Evolutionary conservation across 2,888 invertebrate species (phyloP), one percentile per base, ranked within the genome.

Genomic region (Watsonalla cultraria): DNA sequence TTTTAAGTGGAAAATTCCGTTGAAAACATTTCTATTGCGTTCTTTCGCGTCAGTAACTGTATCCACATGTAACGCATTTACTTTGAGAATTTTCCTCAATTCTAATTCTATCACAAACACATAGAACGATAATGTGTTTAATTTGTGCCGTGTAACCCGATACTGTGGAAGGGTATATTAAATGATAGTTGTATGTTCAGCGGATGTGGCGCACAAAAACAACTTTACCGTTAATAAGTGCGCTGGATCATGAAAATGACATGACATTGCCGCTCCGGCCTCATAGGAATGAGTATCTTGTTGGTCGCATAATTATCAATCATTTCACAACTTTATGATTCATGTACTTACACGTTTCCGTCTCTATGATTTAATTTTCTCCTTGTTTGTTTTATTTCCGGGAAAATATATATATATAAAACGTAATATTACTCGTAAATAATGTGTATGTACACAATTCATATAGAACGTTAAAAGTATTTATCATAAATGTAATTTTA

Each of bases 181-280:
- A 60, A 56, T 57, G 58, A 48, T 48, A 37, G 48, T 9, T 48
- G n/a, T 42, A 42, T 42, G 42, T 42, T 42, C 47, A 51, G 47
- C 48, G 51, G 53, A 47, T 51, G 57, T 55, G 54, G 55, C 50
- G 51, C 11, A 67, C 59, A 66, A 69, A 70, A 66, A 65, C 15
- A 57, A 46, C 13, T 50, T 52, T 54, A 67, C 74, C 65, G 72
- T 71, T 74, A 71, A 67, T 58, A 60, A 65, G 68, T 64, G 66
- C 65, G 59, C 35, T 65, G 65, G 59, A 64, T 62, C 72, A 68
- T 72, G 60, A 65, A 69, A 62, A 66, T 55, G 55, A 64, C 65
- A 68, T 60, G 69, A 57, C 60, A 57, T 60, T 51, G 59, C 52
- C 42, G 46, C 49, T 59, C 50, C 51, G 51, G 52, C 57, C 57